phyloP scores from a whole-genome alignment of 2,888 invertebrate genomes.

The Cyaniris semiargus region DNA sequence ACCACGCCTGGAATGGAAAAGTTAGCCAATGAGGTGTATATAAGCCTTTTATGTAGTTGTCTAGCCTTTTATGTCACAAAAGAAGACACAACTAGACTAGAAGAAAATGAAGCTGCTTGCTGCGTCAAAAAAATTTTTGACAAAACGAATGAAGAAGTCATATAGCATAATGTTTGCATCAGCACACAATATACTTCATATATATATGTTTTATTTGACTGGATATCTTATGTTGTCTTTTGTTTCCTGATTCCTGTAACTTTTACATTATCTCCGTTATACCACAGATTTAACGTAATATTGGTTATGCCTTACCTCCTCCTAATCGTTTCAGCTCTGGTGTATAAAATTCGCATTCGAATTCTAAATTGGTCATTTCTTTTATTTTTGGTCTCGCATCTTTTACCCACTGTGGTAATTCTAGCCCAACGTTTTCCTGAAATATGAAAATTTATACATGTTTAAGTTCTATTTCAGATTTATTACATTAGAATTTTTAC shows the following conservation, averaged over 20 bases:
- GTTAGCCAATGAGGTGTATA: background rate
- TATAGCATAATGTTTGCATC: too few species aligned
- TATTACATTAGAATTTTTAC: too few species aligned
- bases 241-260: too few species aligned
- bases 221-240: background rate
- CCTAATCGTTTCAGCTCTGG: constrained; percentile 59
- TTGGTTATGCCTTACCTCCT: constrained; percentile 57
- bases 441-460: constrained; percentile 12
- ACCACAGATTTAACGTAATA: background rate
- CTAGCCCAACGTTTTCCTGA: constrained; percentile 52
- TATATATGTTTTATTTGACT: background rate
- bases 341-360: constrained; percentile 58
- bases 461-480: too few species aligned
- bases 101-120: too few species aligned
- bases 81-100: background rate
- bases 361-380: constrained; percentile 71
- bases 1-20: constrained; percentile 60
- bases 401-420: constrained; percentile 61
- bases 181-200: too few species aligned
- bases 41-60: background rate
- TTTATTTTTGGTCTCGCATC: constrained; percentile 65
- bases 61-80: too few species aligned
- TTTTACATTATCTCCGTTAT: background rate
- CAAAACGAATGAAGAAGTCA: too few species aligned
- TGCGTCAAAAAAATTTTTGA: too few species aligned